phyloP scores from a whole-genome alignment of 2,113 vertebrate species.

The Cygnus buccinator region DNA sequence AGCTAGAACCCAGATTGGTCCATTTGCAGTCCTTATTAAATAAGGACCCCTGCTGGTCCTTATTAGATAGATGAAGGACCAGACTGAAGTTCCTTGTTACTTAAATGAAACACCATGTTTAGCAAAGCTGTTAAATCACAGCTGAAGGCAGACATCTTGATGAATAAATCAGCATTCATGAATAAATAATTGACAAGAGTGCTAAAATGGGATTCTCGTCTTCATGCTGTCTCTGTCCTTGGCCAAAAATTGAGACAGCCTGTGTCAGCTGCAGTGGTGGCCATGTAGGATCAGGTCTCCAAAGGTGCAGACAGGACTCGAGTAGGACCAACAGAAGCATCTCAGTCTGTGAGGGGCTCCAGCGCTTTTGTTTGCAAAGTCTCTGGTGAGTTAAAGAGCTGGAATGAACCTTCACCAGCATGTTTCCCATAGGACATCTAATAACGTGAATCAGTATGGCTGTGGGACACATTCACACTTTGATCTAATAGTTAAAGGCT shows the following conservation, averaged over 20 bases:
- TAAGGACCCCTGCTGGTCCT: slow-evolving; percentile 61
- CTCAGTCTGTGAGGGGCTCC: not conserved
- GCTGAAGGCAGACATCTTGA: slow-evolving; percentile 38
- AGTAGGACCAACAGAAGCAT: not conserved
- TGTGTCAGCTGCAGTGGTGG: not conserved
- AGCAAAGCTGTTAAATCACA: slow-evolving; percentile 60
- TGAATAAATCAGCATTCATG: slow-evolving; percentile 46
- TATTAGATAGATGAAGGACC: slow-evolving; percentile 53
- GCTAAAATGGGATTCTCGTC: slow-evolving; percentile 27
- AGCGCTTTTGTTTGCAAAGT: not conserved
- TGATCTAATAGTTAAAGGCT: slow-evolving; percentile 59
- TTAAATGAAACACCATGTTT: slow-evolving; percentile 55
- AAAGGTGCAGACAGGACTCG: not conserved
- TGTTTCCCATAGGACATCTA: not conserved
- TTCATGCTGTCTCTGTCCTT: not conserved
- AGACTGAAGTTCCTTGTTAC: slow-evolving; percentile 46
- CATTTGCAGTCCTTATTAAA: slow-evolving; percentile 54
- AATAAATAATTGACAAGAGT: slow-evolving; percentile 48
- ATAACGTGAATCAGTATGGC: not conserved
- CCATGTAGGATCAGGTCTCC: not conserved
- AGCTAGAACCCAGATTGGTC: not conserved
- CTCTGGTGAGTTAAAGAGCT: not conserved
- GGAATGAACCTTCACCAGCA: not conserved
- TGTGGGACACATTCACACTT: not conserved
- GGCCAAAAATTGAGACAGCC: not conserved